phyloP scores from a whole-genome alignment of 2,797 vertebrate species.

The Zalophus californianus region DNA sequence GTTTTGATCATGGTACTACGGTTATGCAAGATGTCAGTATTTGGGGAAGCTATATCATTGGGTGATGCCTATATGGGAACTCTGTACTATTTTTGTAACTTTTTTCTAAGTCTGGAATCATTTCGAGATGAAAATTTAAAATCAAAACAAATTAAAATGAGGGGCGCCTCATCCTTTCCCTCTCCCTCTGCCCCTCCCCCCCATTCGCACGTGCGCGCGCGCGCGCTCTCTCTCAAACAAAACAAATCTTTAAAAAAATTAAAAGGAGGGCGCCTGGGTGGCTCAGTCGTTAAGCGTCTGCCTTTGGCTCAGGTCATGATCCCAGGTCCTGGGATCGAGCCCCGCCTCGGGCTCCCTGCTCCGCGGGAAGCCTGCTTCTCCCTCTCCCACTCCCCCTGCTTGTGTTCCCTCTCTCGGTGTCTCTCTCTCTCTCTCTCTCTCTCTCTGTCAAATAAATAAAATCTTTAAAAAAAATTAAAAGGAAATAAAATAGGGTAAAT shows the following conservation, averaged over 20 bases:
- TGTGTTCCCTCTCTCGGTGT: too few relatives aligned
- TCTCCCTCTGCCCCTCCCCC: not conserved
- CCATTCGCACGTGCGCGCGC: not conserved
- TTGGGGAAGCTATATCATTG: not conserved
- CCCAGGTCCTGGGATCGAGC: too few relatives aligned
- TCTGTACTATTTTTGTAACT: conserved; percentile 2
- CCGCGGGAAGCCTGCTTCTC: too few relatives aligned
- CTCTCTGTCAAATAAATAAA: not conserved
- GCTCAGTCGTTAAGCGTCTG: too few relatives aligned
- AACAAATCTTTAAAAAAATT: not conserved
- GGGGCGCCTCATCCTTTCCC: not conserved
- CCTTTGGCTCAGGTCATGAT: too few relatives aligned
- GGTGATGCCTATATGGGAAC: not conserved
- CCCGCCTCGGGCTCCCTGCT: too few relatives aligned
- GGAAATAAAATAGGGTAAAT: not conserved
- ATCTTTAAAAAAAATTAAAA: not conserved
- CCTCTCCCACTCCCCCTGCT: too few relatives aligned
- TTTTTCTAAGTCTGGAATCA: conserved; percentile 35
- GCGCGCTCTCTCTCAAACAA: not conserved
- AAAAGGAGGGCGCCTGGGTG: not conserved
- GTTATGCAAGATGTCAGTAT: conserved; percentile 46
- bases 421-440: too few relatives aligned
- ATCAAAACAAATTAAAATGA: not conserved
- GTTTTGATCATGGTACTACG: not conserved
- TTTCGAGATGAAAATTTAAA: conserved; percentile 52